Percentiles rank a stretch among this genome's conserved stretches.
phyloP scores from a whole-genome alignment of 2,888 invertebrate species.

The Epistrophella euchroma region DNA sequence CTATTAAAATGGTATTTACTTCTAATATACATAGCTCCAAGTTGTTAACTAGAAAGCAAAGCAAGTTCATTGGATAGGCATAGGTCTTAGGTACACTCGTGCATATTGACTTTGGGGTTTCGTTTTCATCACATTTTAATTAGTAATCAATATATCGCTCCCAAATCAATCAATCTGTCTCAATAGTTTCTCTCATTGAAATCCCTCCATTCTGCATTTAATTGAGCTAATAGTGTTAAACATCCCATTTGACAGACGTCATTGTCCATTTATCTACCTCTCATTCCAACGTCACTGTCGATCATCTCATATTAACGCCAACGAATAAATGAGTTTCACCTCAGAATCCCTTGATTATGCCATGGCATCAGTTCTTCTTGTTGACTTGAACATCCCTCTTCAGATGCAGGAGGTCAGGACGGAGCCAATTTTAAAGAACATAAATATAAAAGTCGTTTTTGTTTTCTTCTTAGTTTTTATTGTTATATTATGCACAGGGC shows the following conservation, averaged over 20 bases:
- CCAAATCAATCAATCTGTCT: neutral
- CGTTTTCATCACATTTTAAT: neutral
- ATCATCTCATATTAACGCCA: conserved; percentile 70
- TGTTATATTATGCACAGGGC: conserved; percentile 46
- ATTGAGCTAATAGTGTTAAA: conserved; percentile 1
- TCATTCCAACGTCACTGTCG: conserved; percentile 26
- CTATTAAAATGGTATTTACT: too few relatives aligned
- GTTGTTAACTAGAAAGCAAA: too few relatives aligned
- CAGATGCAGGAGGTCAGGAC: conserved; percentile 60
- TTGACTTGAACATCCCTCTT: conserved; percentile 29
- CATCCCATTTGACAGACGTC: conserved; percentile 28
- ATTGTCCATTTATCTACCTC: conserved; percentile 20
- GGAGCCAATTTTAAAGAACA: conserved; percentile 59
- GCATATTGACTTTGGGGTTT: too few relatives aligned
- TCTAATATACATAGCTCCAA: too few relatives aligned
- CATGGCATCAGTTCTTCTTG: conserved; percentile 45
- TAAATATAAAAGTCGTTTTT: conserved; percentile 54
- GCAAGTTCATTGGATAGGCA: too few relatives aligned
- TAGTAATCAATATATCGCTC: neutral
- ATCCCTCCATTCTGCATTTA: neutral
- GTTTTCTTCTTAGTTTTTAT: conserved; percentile 56
- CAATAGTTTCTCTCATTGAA: neutral
- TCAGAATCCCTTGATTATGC: conserved; percentile 50
- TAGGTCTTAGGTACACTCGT: too few relatives aligned
- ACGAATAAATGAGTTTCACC: conserved; percentile 59